Percentiles rank a stretch among this genome's conserved stretches.
Evolutionary conservation across 1,140 invertebrate species (phyloP).

Genomic region (Thaumetopoea pityocampa): DNA sequence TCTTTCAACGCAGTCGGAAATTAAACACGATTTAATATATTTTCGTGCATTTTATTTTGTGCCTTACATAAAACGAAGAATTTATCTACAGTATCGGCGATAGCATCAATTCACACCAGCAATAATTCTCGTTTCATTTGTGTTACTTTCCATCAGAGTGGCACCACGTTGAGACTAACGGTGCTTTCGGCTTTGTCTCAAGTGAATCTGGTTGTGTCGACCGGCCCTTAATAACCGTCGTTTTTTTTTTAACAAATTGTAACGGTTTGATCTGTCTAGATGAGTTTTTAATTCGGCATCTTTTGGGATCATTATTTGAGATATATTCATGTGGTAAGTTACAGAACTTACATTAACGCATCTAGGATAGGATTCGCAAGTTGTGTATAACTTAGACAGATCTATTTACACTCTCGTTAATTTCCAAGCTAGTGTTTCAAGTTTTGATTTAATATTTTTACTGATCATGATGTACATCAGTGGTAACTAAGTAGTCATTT

Average conservation of each 20-base stretch:
- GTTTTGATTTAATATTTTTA: no score
- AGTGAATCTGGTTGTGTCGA: constrained; percentile 22
- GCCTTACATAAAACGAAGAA: not conserved
- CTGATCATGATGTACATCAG: no score
- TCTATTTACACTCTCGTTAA: no score
- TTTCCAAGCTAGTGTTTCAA: no score
- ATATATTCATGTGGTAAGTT: not conserved
- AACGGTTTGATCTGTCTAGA: constrained; percentile 17
- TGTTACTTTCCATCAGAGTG: constrained; percentile 55
- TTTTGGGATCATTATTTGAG: constrained; percentile 1
- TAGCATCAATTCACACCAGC: constrained; percentile 46
- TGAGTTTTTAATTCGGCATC: constrained; percentile 11
- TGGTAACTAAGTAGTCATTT: no score
- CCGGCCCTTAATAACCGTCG: constrained; percentile 21
- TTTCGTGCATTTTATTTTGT: not conserved
- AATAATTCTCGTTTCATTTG: constrained; percentile 53
- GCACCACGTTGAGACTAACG: constrained; percentile 48
- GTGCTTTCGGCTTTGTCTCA: constrained; percentile 51
- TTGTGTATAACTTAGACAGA: no score
- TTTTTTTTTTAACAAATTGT: constrained; percentile 13
- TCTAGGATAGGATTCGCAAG: no score
- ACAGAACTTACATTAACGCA: no score
- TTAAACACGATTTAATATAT: no score
- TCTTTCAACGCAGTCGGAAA: no score
- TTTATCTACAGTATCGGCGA: constrained; percentile 25